phyloP scores from a whole-genome alignment of 2,113 vertebrate genomes.

The Galemys pyrenaicus region DNA sequence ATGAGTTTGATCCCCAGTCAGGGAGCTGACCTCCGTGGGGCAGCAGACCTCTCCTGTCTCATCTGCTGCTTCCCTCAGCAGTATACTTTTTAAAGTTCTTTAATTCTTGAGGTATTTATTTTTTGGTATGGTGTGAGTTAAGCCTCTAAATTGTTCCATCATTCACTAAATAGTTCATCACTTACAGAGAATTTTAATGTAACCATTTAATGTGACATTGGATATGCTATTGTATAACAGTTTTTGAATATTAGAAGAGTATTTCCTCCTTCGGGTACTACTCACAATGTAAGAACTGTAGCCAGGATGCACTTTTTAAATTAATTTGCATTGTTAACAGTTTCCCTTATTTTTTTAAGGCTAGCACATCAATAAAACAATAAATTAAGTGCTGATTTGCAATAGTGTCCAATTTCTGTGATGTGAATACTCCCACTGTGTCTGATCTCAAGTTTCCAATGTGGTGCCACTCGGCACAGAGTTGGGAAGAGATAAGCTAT shows the following conservation, averaged over 20 bases:
- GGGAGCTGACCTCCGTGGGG: no score
- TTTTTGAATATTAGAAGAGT: neutral
- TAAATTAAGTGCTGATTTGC: neutral
- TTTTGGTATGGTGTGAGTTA: neutral
- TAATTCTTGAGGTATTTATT: neutral
- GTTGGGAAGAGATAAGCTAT: neutral
- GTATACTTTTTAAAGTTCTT: neutral
- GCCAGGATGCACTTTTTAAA: neutral
- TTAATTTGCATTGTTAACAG: neutral
- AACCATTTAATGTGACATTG: neutral
- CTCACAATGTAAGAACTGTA: neutral
- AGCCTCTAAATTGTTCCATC: neutral
- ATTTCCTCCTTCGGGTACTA: neutral
- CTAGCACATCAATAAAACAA: neutral
- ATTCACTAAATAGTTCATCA: neutral
- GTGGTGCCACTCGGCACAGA: neutral
- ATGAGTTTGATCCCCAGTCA: no score
- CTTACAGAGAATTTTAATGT: neutral
- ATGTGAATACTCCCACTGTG: neutral
- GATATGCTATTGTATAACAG: neutral
- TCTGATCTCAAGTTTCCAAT: neutral
- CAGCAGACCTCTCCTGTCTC: no score
- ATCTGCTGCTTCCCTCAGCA: no score
- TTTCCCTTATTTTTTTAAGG: neutral
- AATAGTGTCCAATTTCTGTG: neutral